Conservation (phyloP, 2,797 vertebrate genomes). For the Leucoraja ocellata region DNA sequence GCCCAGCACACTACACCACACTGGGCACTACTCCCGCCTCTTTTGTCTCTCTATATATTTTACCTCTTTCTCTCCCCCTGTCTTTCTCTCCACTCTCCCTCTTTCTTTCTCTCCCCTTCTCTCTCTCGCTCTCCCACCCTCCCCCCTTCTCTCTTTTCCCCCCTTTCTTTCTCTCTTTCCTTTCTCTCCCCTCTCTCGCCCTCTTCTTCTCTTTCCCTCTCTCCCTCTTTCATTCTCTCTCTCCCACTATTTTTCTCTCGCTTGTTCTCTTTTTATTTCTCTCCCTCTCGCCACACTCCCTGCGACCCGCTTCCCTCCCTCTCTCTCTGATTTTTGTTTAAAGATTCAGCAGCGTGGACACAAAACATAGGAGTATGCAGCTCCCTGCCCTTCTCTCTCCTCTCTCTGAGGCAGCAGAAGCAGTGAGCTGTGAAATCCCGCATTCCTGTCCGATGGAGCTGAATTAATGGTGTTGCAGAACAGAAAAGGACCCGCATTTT, state of each 20-base stretch:
- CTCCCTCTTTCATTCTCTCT: too few relatives aligned
- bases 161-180: too few relatives aligned
- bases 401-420: constrained; percentile 46
- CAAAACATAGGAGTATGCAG: constrained; percentile 41
- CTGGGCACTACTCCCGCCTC: too few relatives aligned
- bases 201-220: too few relatives aligned
- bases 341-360: constrained; percentile 42
- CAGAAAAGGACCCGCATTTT: constrained; percentile 68
- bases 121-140: too few relatives aligned
- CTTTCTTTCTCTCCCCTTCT: too few relatives aligned
- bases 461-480: constrained; percentile 83
- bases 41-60: too few relatives aligned
- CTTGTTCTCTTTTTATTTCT: background rate
- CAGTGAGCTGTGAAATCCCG: constrained; percentile 78
- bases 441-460: constrained; percentile 87
- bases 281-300: background rate
- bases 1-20: too few relatives aligned
- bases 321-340: background rate
- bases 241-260: background rate
- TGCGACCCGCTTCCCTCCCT: background rate
- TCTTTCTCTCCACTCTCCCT: too few relatives aligned
- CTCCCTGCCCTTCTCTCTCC: constrained; percentile 42
- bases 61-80: too few relatives aligned
- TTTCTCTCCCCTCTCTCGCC: too few relatives aligned
- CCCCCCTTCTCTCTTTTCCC: too few relatives aligned